Evolutionary conservation across 2,113 vertebrate species (phyloP), one percentile per base, ranked within the genome.

Genomic region (Tragelaphus imberbis): DNA sequence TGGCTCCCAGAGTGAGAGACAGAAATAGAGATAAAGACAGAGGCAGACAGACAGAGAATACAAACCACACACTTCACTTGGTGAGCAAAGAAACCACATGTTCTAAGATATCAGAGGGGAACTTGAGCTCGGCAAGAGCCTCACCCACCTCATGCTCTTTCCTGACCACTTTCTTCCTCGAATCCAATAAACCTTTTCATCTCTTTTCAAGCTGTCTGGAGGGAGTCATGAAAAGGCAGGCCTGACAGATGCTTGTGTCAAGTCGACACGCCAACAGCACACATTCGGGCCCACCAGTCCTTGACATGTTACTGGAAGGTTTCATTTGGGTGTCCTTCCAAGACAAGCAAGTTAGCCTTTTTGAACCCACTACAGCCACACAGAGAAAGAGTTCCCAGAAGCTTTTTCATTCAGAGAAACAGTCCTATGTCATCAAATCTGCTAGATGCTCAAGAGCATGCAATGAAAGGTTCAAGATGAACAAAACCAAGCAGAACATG

Each of bases 161-260:
- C 51, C 92, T 97, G 80, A 96, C 65, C 93, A 95, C 80, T 94
- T 96, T 97, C 96, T 95, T 97, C 95, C 85, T 94, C 40, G 33
- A 80, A 94, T 80, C 94, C 93, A 97, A 96, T 97, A 98, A 98
- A 96, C 49, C 90, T 97, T 98, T 98, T 97, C 96, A 97, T 97
- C 97, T 97, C 79, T 95, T 95, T 90, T 96, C 91, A 97, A 95
- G 96, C 56, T 84, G 61, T 89, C 91, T 47, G 55, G 75, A 92
- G 96, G 84, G 97, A 97, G 61, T 81, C 91, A 88, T 97, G 95
- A 98, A 98, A 95, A 97, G 94, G 58, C 93, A 96, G 94, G 19
- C 84, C 92, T 89, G 59, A 97, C 91, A 96, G 86, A 97, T 93
- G 87, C 91, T 92, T 44, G 23, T 16, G n/a, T 95, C 97, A 95